Conservation (phyloP, 2,888 invertebrate genomes). For the Marasmarcha lunaedactyla region DNA sequence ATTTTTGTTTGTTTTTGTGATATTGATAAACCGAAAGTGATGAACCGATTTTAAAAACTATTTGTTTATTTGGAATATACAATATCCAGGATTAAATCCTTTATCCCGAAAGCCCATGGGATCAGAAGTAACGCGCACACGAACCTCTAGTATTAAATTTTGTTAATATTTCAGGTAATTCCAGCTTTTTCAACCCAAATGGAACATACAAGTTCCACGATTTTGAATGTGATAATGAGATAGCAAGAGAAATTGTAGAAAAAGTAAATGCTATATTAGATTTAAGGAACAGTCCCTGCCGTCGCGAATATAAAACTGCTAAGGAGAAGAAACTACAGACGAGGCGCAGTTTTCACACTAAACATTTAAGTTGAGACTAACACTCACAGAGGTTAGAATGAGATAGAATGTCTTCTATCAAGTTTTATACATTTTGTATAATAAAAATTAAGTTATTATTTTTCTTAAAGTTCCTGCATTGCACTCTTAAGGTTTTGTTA, state of each 20-base stretch:
- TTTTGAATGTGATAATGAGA: slow-evolving; percentile 84
- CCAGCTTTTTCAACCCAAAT: slow-evolving; percentile 40
- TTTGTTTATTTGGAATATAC: too few species aligned
- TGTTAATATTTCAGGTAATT: slow-evolving; percentile 37
- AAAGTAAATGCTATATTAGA: slow-evolving; percentile 91
- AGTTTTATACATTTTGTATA: not conserved
- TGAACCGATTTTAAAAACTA: too few species aligned
- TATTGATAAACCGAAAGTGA: too few species aligned
- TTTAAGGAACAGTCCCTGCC: slow-evolving; percentile 80
- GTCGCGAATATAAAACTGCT: slow-evolving; percentile 84
- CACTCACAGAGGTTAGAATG: too few species aligned
- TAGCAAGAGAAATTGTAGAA: slow-evolving; percentile 85
- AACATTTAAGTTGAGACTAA: slow-evolving; percentile 40
- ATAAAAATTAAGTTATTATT: slow-evolving; percentile 1
- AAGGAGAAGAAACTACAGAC: slow-evolving; percentile 77
- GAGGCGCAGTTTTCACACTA: slow-evolving; percentile 71
- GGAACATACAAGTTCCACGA: slow-evolving; percentile 86
- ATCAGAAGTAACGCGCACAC: too few species aligned
- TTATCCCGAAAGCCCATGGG: too few species aligned
- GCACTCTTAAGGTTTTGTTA: slow-evolving; percentile 3
- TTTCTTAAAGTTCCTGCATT: slow-evolving; percentile 15
- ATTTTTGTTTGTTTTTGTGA: too few species aligned
- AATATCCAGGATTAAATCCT: too few species aligned
- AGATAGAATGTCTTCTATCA: not conserved
- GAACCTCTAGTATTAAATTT: too few species aligned